These are phyloP conservation scores for Mandrillus leucophaeus DNA, from an alignment of 2,113 vertebrate species.

Conservation along the genomic window DNA sequence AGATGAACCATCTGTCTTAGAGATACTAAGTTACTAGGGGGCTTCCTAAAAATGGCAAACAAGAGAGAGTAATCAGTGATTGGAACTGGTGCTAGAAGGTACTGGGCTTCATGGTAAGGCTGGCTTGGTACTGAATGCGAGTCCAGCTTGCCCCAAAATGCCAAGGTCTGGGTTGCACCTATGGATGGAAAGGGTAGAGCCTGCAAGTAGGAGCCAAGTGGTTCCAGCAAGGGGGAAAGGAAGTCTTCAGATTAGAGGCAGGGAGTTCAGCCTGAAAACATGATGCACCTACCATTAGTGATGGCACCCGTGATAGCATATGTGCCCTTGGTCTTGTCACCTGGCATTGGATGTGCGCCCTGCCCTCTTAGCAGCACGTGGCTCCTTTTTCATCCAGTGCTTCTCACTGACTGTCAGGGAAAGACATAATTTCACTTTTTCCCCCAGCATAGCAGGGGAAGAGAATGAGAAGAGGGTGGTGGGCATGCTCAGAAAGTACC, in stretches of 20 bases:
- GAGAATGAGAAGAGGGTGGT: not conserved
- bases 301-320: too few species aligned
- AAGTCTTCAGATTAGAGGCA: not conserved
- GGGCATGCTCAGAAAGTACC: not conserved
- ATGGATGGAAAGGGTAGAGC: not conserved
- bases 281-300: not conserved
- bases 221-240: not conserved
- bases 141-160: not conserved
- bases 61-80: not conserved
- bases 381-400: not conserved
- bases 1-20: not conserved
- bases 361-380: not conserved
- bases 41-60: not conserved
- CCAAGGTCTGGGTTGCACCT: not conserved
- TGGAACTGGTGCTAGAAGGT: not conserved
- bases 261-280: not conserved
- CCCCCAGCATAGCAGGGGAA: not conserved
- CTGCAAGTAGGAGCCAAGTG: too few species aligned
- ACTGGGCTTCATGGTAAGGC: not conserved
- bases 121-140: not conserved
- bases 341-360: too few species aligned
- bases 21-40: not conserved
- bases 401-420: not conserved
- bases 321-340: not conserved
- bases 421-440: not conserved